phyloP scores from a whole-genome alignment of 2,888 invertebrate species.

The Heteromurus nitidus region DNA sequence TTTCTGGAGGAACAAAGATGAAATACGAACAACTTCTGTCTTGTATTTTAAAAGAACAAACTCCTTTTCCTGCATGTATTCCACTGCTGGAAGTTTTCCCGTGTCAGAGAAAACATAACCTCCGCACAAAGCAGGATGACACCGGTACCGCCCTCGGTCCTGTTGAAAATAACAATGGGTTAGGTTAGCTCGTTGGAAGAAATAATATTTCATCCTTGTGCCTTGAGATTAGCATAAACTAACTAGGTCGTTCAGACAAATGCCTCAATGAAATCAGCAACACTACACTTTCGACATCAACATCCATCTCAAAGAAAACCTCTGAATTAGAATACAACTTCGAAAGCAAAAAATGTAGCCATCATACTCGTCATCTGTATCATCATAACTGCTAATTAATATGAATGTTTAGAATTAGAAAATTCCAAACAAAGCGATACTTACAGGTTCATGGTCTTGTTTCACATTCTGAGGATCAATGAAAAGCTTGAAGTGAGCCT shows the following conservation, averaged over 20 bases:
- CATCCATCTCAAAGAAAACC: constrained; percentile 65
- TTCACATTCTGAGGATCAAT: constrained; percentile 69
- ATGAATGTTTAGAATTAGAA: background rate
- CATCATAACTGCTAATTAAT: constrained; percentile 34
- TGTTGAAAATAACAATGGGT: too few relatives aligned
- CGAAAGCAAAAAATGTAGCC: constrained; percentile 47
- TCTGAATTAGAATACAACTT: constrained; percentile 48
- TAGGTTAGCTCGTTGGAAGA: background rate
- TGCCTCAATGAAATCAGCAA: constrained; percentile 71
- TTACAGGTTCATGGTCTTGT: constrained; percentile 84
- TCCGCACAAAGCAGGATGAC: constrained; percentile 86
- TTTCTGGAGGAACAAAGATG: constrained; percentile 92
- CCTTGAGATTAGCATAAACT: background rate
- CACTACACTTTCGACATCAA: constrained; percentile 54
- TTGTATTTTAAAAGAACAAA: constrained; percentile 90
- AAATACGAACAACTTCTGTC: constrained; percentile 88
- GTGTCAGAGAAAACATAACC: constrained; percentile 68
- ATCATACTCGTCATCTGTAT: constrained; percentile 71
- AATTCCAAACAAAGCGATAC: constrained; percentile 7
- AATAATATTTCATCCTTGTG: too few relatives aligned
- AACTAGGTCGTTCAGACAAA: constrained; percentile 71
- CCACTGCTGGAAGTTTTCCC: constrained; percentile 83
- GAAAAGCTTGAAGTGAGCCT: constrained; percentile 85
- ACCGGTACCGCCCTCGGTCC: constrained; percentile 87
- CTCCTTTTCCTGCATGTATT: constrained; percentile 89